These are phyloP conservation scores for Hartigia nigra DNA, from an alignment of 2,888 invertebrate genomes.

Conservation along the genomic window DNA sequence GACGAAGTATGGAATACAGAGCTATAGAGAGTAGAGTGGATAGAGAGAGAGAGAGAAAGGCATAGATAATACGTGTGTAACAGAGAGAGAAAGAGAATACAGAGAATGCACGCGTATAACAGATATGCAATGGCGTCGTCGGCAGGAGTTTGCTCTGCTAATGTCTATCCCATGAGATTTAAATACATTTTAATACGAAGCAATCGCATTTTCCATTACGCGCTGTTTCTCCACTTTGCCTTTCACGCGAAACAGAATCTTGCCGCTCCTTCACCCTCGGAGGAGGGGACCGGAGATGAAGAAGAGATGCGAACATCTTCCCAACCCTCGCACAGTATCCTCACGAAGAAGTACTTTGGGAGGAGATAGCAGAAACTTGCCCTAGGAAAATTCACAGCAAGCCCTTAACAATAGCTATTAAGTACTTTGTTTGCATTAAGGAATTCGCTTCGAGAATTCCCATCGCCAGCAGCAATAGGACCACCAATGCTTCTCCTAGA, in stretches of 20 bases:
- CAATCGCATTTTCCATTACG: slow-evolving; percentile 4
- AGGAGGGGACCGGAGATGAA: no score
- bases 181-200: slow-evolving; percentile 6
- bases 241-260: neutral
- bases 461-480: neutral
- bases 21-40: neutral
- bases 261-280: no score
- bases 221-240: neutral
- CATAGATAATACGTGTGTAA: no score
- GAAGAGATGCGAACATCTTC: neutral
- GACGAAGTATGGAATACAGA: neutral
- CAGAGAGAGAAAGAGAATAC: no score
- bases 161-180: slow-evolving; percentile 5
- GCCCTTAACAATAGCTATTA: slow-evolving; percentile 49
- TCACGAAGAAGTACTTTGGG: neutral
- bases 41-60: neutral
- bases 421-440: slow-evolving; percentile 53
- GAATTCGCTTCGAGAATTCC: slow-evolving; percentile 39
- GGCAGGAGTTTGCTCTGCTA: neutral
- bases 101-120: neutral
- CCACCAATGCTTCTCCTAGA: neutral
- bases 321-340: neutral
- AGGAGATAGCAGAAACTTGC: neutral
- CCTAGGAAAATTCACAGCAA: neutral
- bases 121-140: neutral